phyloP scores from a whole-genome alignment of 2,797 vertebrate genomes.

The Triplophysa bombifrons region DNA sequence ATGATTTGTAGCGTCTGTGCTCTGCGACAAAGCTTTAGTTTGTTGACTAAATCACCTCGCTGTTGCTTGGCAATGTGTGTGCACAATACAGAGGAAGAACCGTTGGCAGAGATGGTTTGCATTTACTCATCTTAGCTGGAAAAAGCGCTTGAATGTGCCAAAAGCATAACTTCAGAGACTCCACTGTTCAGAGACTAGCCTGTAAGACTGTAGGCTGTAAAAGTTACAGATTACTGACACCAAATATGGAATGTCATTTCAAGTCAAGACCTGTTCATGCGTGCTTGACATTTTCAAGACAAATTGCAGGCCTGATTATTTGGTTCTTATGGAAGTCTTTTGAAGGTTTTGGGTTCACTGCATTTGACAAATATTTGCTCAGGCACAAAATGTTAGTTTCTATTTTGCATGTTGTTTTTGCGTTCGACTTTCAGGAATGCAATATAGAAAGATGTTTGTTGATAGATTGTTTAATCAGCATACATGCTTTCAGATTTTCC shows the following conservation, averaged over 20 bases:
- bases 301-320: constrained; percentile 53
- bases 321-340: background rate
- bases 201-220: constrained; percentile 43
- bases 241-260: constrained; percentile 38
- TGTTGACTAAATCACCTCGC: constrained; percentile 52
- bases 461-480: background rate
- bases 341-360: background rate
- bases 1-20: constrained; percentile 41
- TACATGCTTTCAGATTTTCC: background rate
- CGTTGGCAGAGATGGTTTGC: constrained; percentile 20
- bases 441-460: background rate
- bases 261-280: constrained; percentile 32
- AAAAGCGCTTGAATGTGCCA: constrained; percentile 15
- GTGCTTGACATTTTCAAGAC: constrained; percentile 43
- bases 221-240: constrained; percentile 14
- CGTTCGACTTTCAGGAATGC: background rate
- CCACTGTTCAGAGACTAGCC: constrained; percentile 39
- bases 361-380: background rate
- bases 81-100: constrained; percentile 16
- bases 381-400: background rate
- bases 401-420: background rate
- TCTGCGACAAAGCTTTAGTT: constrained; percentile 25
- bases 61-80: constrained; percentile 49
- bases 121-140: constrained; percentile 10
- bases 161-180: constrained; percentile 15